A percentile compares a stretch with the other conserved stretches of the same genome.
Conservation (phyloP, 2,888 invertebrate genomes). For the Drosophila borealis region DNA sequence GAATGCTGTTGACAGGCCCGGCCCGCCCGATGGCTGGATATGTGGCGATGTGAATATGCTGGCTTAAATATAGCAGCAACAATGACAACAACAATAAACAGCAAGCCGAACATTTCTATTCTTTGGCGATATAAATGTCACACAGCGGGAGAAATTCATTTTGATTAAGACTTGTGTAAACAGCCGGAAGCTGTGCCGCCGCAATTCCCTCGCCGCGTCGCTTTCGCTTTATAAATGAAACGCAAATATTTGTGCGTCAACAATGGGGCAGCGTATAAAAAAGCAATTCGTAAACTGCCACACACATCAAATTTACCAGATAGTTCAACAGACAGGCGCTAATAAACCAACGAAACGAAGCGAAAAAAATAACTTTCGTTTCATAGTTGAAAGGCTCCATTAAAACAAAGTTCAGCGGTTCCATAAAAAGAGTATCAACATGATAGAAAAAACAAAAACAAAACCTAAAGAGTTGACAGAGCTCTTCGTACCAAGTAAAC, state of each 20-base stretch:
- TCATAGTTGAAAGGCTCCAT: constrained; percentile 25
- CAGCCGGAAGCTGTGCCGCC: constrained; percentile 38
- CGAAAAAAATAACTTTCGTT: constrained; percentile 12
- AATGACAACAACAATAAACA: constrained; percentile 6
- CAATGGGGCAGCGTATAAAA: constrained; percentile 57
- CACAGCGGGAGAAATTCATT: constrained; percentile 47
- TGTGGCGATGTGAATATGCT: constrained; percentile 8
- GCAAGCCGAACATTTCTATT: constrained; percentile 15
- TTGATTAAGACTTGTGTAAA: constrained; percentile 70
- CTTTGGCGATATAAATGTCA: constrained; percentile 53
- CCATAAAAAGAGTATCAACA: constrained; percentile 2
- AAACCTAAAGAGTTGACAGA: background rate
- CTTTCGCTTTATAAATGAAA: constrained; percentile 59
- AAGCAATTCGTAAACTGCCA: constrained; percentile 45
- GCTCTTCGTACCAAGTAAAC: background rate
- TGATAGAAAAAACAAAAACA: constrained; percentile 1
- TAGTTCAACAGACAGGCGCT: constrained; percentile 10
- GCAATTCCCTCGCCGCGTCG: constrained; percentile 12
- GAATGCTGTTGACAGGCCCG: constrained; percentile 59
- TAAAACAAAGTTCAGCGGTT: constrained; percentile 7
- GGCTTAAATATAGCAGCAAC: constrained; percentile 52
- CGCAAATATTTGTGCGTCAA: constrained; percentile 69
- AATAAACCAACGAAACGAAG: background rate
- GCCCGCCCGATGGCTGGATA: constrained; percentile 6
- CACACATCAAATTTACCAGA: constrained; percentile 37